Evolutionary conservation across 2,888 invertebrate species (phyloP), one percentile per base, ranked within the genome.

Genomic region (Drosophila ezoana): DNA sequence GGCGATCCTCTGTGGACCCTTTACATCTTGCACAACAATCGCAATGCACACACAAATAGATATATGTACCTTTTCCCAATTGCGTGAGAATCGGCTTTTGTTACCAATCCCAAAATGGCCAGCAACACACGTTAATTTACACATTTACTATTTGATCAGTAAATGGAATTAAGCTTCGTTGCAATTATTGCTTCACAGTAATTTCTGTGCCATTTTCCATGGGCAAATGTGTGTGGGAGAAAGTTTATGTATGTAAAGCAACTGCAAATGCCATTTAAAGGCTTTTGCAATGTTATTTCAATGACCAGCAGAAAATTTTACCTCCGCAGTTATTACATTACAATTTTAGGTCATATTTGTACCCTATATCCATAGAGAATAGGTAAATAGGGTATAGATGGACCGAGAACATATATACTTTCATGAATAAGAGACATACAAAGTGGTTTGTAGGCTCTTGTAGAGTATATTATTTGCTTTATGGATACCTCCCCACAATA

Each of bases 101-200:
- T 16, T 14, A 4, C 40, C 3, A 4, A 10, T 10, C n/a, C 38
- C 45, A 47, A 41, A 51, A 35, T 59, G 28, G n/a, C 14, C 49
- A 45, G 35, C 59, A 52, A 38, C n/a, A 1, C 13, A 11, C 62
- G 41, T 66, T 70, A 70, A 79, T 70, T 71, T 72, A 60, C 68
- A 51, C 64, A 70, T 59, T 56, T 58, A 64, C 86, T 69, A 81
- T 81, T 83, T 86, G 72, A 89, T 89, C 87, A 80, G 73, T 72
- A 82, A 86, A 77, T 76, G 66, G 72, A 64, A 68, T 80, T 82
- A 72, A 57, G 61, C 61, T 66, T 53, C 57, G 60, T 56, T 62
- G 48, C 68, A 70, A 68, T 74, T 67, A 74, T 57, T 60, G 51
- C 20, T 18, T 16, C n/a, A 18, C 52, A 16, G 47, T 45, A 40